phyloP scores from a whole-genome alignment of 2,888 invertebrate species.

The Tetheella fluctuosa region DNA sequence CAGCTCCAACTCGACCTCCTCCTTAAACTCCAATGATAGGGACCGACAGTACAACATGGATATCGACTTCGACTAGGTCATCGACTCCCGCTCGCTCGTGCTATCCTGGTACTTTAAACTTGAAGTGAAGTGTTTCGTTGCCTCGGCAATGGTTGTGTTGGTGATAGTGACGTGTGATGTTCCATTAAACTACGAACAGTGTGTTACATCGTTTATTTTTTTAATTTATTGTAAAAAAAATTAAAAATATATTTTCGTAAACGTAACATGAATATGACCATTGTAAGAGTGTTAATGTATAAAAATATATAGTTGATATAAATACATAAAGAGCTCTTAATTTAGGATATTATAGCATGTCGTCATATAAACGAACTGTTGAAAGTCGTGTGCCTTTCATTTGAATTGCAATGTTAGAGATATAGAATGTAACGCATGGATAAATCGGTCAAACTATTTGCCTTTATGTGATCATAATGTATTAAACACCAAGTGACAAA shows the following conservation, averaged over 20 bases:
- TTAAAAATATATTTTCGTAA: constrained; percentile 27
- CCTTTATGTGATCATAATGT: neutral
- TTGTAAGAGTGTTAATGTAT: constrained; percentile 32
- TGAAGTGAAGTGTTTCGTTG: constrained; percentile 11
- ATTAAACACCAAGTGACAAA: neutral
- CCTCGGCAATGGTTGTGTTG: constrained; percentile 28
- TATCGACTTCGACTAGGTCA: constrained; percentile 80
- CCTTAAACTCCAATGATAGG: constrained; percentile 49
- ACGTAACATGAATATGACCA: constrained; percentile 35
- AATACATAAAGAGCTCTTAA: constrained; percentile 34
- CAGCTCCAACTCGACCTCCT: constrained; percentile 42
- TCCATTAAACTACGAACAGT: neutral
- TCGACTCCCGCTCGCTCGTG: constrained; percentile 17
- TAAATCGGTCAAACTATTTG: neutral
- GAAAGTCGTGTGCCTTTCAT: constrained; percentile 44
- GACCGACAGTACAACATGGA: constrained; percentile 75
- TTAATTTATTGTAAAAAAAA: constrained; percentile 35
- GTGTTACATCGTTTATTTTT: constrained; percentile 25
- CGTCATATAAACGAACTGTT: constrained; percentile 30
- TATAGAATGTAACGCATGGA: neutral
- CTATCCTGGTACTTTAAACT: constrained; percentile 17
- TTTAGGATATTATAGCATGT: constrained; percentile 33
- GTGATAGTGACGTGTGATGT: constrained; percentile 22
- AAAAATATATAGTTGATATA: constrained; percentile 32
- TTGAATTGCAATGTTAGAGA: constrained; percentile 35